Evolutionary conservation across 2,113 vertebrate genomes (phyloP), one percentile per base, ranked within the genome.

Genomic region (Protobothrops mucrosquamatus): DNA sequence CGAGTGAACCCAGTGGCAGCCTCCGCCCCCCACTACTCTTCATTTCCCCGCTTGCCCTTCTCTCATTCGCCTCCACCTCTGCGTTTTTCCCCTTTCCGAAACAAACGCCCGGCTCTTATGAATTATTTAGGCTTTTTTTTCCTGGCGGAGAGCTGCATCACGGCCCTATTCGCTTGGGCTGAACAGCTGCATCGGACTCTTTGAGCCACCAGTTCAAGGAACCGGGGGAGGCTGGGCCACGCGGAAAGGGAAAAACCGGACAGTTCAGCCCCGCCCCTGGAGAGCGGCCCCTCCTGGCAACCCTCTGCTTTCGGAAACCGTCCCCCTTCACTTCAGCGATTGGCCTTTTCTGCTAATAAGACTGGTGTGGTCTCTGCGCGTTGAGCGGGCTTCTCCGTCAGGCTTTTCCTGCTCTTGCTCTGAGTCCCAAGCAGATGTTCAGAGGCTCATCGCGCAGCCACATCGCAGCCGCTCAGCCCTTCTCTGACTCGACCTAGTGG

Each of bases 111-210:
- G 54, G 69, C 34, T 85, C 54, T 85, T 26, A 59, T 93, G 81
- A 90, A 93, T 90, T 90, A 93, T 90, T 93, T 81, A 93, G 29
- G 54, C 54, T 85, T 81, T 93, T 34, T 55, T 86, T 48, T 86
- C 88, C 55, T 2, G 56, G 74, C 15, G 52, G 61, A 46, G 56
- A 64, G 18, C 22, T 11, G 57, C 46, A 22, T 14, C 20, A 15
- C 6, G 34, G 69, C 23, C 14, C 10, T 48, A 3, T 39, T 55
- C 23, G 1, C 54, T 24, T 48, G 4, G 26, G 39, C 14, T 34
- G 51, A 2, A 51, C 51, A 29, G n/a, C 87, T 8, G 23, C 12
- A 1, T 6, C 59, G 46, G 43, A 61, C 55, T 89, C 87, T 88
- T 92, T 20, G 48, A 54, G 59, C 20, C 57, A 81, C 2, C 34